These are phyloP conservation scores for Cotesia vestalis DNA, from an alignment of 1,140 invertebrate genomes.

Conservation along the genomic window DNA sequence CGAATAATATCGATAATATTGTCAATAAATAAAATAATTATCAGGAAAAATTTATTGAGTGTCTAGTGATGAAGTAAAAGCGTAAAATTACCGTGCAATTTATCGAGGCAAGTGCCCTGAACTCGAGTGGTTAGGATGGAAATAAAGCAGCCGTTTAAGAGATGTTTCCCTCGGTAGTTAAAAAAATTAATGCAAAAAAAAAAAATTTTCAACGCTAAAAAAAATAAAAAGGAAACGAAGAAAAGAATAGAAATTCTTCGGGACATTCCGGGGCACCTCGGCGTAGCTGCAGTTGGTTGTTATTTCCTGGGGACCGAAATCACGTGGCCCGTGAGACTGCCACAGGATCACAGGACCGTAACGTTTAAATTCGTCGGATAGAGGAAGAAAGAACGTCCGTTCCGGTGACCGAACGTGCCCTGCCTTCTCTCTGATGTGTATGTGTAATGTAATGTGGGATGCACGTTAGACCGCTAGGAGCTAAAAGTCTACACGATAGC, in stretches of 20 bases:
- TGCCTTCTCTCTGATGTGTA: neutral
- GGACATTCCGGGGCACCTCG: neutral
- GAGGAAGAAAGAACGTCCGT: constrained; percentile 42
- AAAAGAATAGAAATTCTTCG: constrained; percentile 7
- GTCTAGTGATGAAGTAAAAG: constrained; percentile 18
- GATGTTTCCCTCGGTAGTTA: no score
- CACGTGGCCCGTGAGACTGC: constrained; percentile 22
- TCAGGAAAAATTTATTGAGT: no score
- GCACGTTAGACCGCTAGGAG: no score
- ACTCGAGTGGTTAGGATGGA: neutral
- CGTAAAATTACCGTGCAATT: constrained; percentile 21
- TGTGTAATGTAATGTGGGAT: no score
- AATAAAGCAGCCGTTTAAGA: neutral
- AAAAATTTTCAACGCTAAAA: neutral
- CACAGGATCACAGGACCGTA: constrained; percentile 39
- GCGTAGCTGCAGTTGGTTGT: neutral
- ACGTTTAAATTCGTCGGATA: constrained; percentile 44
- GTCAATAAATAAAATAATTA: no score
- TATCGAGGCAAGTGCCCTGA: neutral
- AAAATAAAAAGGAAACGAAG: constrained; percentile 2
- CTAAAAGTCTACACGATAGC: no score
- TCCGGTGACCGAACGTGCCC: constrained; percentile 41
- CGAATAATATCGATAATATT: no score
- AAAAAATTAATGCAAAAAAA: no score
- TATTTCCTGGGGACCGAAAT: constrained; percentile 23